A percentile compares a stretch with the other conserved stretches of the same genome.
Evolutionary conservation across 1,140 invertebrate species (phyloP).

Genomic region (Bombyx mori): ASM3026992v2 NC_085111.1:6812501-6813000

Average conservation of each 20-base stretch:
- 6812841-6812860: too few species aligned
- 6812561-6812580: slow-evolving; percentile 65
- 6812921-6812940: too few species aligned
- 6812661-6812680: not conserved
- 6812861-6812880: too few species aligned
- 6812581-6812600: slow-evolving; percentile 49
- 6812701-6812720: not conserved
- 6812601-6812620: slow-evolving; percentile 22
- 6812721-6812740: not conserved
- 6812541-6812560: slow-evolving; percentile 59
- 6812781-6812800: too few species aligned
- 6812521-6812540: slow-evolving; percentile 69
- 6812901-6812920: too few species aligned
- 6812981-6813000: too few species aligned
- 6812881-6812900: too few species aligned
- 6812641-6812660: too few species aligned
- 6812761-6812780: not conserved
- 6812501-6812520: slow-evolving; percentile 41
- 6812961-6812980: too few species aligned
- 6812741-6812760: not conserved
- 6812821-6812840: too few species aligned
- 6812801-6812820: too few species aligned
- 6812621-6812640: not conserved
- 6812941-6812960: too few species aligned
- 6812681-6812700: not conserved